Evolutionary conservation across 2,113 vertebrate species (phyloP), one percentile per base, ranked within the genome.

Genomic region (Cricetomys ansorgei): DNA sequence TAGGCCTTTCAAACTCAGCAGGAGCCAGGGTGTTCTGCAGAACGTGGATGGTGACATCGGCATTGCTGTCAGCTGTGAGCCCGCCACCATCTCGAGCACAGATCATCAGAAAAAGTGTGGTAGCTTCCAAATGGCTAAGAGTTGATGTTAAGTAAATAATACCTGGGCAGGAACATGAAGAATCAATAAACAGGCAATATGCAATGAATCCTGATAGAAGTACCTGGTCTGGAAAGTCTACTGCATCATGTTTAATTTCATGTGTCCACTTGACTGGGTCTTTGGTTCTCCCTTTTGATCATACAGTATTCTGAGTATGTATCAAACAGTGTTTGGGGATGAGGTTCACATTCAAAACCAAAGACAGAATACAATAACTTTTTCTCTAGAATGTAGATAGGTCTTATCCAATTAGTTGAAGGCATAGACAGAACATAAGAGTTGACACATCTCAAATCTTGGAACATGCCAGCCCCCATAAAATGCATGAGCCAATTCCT

Each of bases 61-160:
- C 99, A 17, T 99, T 99, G 57, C 69, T 76, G 89, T 91, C 77
- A 10, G 99, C 98, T 27, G 95, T 73, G 91, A 99, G 97, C 5
- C 99, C 99, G 5, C 97, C 99, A 0, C 99, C 99, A 5, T 99
- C 99, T 70, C 17, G 97, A 0, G 99, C 99, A 57, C 98, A 98
- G 93, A 99, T 94, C 11, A 95, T 97, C 96, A 99, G 96, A 50
- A 97, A 97, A 43, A 99, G 89, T 0, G 92, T 98, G 85, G 98
- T 98, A 31, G 1, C 97, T 13, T 98, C 98, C 98, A 99, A 90
- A 29, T 99, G 98, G 73, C 97, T 98, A 75, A 99, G 98, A 69
- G 98, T 19, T 88, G 99, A 99, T 84, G 98, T 97, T 89, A 99
- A 97, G 97, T 99, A 99, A 95, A 99, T 98, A 95, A 98, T 98